Conservation (phyloP, 1,140 invertebrate genomes). For the Zelostemma sp. region DNA sequence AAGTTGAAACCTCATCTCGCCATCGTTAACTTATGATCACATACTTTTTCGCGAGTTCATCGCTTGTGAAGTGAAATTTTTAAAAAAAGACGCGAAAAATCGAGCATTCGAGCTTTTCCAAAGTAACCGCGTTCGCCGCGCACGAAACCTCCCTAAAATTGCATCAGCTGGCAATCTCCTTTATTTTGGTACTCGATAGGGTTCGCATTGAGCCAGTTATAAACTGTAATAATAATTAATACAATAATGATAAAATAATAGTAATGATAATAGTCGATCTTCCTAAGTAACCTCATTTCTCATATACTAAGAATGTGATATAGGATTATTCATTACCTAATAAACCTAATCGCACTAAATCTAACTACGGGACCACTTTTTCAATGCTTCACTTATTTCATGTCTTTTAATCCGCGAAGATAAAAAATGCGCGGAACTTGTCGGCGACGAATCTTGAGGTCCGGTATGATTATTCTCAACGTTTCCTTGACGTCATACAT, state of each 20-base stretch:
- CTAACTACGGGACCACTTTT: constrained; percentile 39
- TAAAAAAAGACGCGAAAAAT: too few relatives aligned
- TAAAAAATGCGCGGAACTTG: not conserved
- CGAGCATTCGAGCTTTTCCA: constrained; percentile 32
- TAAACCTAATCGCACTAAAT: constrained; percentile 60
- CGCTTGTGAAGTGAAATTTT: too few relatives aligned
- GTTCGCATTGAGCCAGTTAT: constrained; percentile 64
- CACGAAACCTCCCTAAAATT: not conserved
- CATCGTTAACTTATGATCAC: constrained; percentile 6
- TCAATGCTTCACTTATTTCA: constrained; percentile 11
- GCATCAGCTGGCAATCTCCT: constrained; percentile 64
- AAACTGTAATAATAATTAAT: constrained; percentile 63
- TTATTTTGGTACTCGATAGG: constrained; percentile 67
- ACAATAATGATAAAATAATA: constrained; percentile 61
- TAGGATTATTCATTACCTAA: constrained; percentile 64
- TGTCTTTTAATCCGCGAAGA: constrained; percentile 6
- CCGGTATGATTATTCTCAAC: not conserved
- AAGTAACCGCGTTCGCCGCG: constrained; percentile 23
- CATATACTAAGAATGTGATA: constrained; percentile 63
- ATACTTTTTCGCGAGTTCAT: not conserved
- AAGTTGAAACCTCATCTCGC: too few relatives aligned
- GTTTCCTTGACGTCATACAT: not conserved
- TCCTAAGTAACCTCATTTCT: constrained; percentile 65
- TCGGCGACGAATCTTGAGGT: not conserved
- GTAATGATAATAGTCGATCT: constrained; percentile 60